These are phyloP conservation scores for Agonopterix heracliana DNA, from an alignment of 2,888 invertebrate genomes.

Conservation along the genomic window DNA sequence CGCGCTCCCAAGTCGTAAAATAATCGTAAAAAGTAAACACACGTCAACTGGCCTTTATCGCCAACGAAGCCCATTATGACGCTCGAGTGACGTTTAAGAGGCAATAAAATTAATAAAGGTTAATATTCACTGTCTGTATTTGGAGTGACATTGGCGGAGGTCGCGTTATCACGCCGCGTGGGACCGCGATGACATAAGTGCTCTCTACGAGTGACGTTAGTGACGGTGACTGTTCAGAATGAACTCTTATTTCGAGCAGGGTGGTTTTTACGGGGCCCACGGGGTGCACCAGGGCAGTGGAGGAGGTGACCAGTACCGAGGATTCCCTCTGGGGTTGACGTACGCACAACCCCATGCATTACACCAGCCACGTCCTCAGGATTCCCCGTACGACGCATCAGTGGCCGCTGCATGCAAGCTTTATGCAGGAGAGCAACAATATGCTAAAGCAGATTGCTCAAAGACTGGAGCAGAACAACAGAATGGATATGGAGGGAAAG, in stretches of 20 bases:
- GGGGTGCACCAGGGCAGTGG: slow-evolving; percentile 86
- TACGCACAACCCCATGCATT: slow-evolving; percentile 89
- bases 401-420: slow-evolving; percentile 91
- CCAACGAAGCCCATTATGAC: slow-evolving; percentile 72
- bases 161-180: slow-evolving; percentile 68
- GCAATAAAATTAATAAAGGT: slow-evolving; percentile 74
- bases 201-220: slow-evolving; percentile 64
- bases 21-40: slow-evolving; percentile 77
- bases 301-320: slow-evolving; percentile 88
- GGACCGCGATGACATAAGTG: slow-evolving; percentile 74
- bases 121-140: slow-evolving; percentile 60
- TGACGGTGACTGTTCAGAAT: slow-evolving; percentile 77
- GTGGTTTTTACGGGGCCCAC: slow-evolving; percentile 95
- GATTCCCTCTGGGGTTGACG: slow-evolving; percentile 91
- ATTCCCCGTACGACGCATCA: slow-evolving; percentile 93
- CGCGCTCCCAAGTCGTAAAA: slow-evolving; percentile 71
- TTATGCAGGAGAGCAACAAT: slow-evolving; percentile 83
- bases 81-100: slow-evolving; percentile 74
- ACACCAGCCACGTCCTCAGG: slow-evolving; percentile 89
- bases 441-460: slow-evolving; percentile 86
- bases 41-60: slow-evolving; percentile 72
- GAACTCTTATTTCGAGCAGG: slow-evolving; percentile 98
- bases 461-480: slow-evolving; percentile 79
- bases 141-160: slow-evolving; percentile 68
- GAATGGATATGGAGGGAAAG: slow-evolving; percentile 83